Conservation (phyloP, 2,113 vertebrate species). For the Clarias magur region DNA sequence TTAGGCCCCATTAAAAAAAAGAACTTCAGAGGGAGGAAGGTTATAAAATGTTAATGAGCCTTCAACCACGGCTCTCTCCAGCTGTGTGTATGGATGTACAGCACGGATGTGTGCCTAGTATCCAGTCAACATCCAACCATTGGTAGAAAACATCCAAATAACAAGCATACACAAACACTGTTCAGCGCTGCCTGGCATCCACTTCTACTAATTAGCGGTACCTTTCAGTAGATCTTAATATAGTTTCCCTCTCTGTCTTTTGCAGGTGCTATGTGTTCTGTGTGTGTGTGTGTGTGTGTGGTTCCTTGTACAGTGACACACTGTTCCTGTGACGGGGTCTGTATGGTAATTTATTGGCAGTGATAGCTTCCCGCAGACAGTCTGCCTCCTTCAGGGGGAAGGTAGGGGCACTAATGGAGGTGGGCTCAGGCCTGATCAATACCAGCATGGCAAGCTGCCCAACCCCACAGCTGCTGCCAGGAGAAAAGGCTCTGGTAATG, state of each 20-base stretch:
- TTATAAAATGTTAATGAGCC: conserved; percentile 73
- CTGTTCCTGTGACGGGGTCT: conserved; percentile 50
- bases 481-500: conserved; percentile 60
- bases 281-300: conserved; percentile 56
- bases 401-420: conserved; percentile 75
- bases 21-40: conserved; percentile 66
- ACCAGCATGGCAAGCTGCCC: conserved; percentile 60
- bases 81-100: conserved; percentile 43
- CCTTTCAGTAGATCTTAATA: conserved; percentile 10
- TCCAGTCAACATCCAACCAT: conserved; percentile 23
- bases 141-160: conserved; percentile 15
- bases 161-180: conserved; percentile 19
- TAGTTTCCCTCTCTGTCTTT: conserved; percentile 4
- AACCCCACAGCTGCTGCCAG: conserved; percentile 63
- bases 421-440: conserved; percentile 71
- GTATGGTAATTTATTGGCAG: conserved; percentile 61
- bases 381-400: conserved; percentile 69
- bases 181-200: not conserved
- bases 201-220: not conserved
- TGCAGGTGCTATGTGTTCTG: conserved; percentile 39
- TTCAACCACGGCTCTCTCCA: conserved; percentile 62
- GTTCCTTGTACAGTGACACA: conserved; percentile 48
- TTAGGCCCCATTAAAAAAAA: conserved; percentile 69
- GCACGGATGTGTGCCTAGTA: conserved; percentile 19
- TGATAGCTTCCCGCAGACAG: conserved; percentile 69